Evolutionary conservation across 2,113 vertebrate species (phyloP).

Genomic region (Vidua chalybeata): DNA sequence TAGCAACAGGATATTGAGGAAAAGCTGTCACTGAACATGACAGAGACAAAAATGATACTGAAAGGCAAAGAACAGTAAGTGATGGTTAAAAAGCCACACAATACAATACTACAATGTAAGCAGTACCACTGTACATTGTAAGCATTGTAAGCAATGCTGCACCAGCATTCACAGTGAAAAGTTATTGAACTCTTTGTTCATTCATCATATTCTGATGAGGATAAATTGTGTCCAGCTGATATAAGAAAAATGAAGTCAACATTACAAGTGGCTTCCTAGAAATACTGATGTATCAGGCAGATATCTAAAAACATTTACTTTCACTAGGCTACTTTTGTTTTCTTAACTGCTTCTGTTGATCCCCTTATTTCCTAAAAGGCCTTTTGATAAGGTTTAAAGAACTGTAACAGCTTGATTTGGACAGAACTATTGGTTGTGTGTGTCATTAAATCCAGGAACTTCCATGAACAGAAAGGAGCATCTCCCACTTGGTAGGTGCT

Average conservation of each 20-base stretch:
- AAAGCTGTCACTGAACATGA: not conserved
- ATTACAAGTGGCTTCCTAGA: not conserved
- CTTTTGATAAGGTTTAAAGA: not conserved
- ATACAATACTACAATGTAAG: fast-evolving
- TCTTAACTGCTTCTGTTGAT: not conserved
- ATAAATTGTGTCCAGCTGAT: not conserved
- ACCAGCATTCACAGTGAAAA: not conserved
- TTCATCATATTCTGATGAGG: not conserved
- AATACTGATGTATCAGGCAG: not conserved
- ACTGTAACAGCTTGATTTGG: not conserved
- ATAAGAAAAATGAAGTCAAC: not conserved
- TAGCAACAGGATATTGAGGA: not conserved
- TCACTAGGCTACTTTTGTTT: not conserved
- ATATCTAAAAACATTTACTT: not conserved
- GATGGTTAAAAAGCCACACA: not conserved
- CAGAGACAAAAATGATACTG: not conserved
- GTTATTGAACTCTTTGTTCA: not conserved
- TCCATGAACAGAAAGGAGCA: not conserved
- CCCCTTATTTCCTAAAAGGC: not conserved
- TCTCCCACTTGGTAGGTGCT: not conserved
- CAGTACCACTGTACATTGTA: not conserved
- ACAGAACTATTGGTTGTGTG: not conserved
- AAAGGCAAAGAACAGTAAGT: not conserved
- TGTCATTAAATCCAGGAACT: not conserved
- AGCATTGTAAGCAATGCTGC: not conserved